Conservation (phyloP, 2,113 vertebrate genomes). For the Aix galericulata region DNA sequence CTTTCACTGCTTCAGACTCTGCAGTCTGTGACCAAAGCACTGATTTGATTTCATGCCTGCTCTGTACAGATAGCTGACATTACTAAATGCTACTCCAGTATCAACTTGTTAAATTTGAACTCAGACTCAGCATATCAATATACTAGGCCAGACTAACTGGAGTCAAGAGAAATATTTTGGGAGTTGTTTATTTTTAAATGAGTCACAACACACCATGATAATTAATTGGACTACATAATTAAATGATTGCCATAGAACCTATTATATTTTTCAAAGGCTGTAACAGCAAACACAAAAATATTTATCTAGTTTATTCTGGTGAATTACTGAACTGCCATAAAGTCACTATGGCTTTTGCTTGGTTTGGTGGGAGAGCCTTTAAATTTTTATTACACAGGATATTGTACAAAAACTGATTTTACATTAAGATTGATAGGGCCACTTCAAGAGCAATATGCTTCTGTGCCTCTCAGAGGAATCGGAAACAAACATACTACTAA, state of each 20-base stretch:
- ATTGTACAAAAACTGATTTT: neutral
- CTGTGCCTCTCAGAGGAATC: neutral
- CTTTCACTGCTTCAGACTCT: constrained; percentile 76
- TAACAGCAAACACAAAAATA: neutral
- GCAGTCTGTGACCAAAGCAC: constrained; percentile 69
- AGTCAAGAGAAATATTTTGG: constrained; percentile 94
- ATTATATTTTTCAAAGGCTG: neutral
- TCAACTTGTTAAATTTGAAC: constrained; percentile 95
- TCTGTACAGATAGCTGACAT: constrained; percentile 85
- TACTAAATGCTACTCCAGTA: constrained; percentile 87
- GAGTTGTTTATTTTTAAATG: constrained; percentile 93
- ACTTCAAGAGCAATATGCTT: neutral
- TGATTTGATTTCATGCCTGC: constrained; percentile 81
- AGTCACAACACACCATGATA: constrained; percentile 83
- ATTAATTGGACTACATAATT: constrained; percentile 85
- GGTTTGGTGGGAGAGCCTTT: neutral
- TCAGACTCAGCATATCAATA: constrained; percentile 83
- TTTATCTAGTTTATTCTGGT: neutral
- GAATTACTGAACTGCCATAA: neutral
- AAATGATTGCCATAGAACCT: constrained; percentile 43
- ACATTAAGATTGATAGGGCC: neutral
- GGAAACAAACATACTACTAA: neutral
- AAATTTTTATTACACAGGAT: neutral
- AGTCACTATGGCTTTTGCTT: neutral
- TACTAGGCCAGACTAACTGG: constrained; percentile 93